Evolutionary conservation across 2,797 vertebrate genomes (phyloP).

Genomic region (Oreortyx pictus): DNA sequence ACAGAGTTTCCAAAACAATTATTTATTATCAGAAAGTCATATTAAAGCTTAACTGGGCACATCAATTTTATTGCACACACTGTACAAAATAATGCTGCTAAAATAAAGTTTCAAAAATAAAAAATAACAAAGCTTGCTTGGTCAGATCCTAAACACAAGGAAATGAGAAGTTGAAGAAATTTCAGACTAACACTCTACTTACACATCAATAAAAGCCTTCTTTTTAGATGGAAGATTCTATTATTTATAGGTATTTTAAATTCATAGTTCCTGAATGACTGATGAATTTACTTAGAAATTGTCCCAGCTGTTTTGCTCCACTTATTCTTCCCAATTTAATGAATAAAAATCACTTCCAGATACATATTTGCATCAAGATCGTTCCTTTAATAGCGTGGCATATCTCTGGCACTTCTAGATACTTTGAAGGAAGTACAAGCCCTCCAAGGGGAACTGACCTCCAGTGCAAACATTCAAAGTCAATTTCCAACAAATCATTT

Average conservation of each 20-base stretch:
- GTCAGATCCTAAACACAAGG: neutral
- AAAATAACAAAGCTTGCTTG: neutral
- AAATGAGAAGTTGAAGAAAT: constrained; percentile 43
- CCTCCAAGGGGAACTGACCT: constrained; percentile 83
- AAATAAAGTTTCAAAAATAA: constrained; percentile 9
- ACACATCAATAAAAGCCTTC: constrained; percentile 60
- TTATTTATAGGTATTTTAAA: constrained; percentile 73
- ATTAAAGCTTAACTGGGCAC: constrained; percentile 8
- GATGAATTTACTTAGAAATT: constrained; percentile 71
- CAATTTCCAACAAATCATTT: constrained; percentile 74
- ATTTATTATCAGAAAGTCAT: constrained; percentile 44
- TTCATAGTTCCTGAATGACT: constrained; percentile 65
- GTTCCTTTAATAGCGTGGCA: constrained; percentile 32
- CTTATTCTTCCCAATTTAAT: constrained; percentile 67
- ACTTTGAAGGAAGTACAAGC: constrained; percentile 17
- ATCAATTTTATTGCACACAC: constrained; percentile 15
- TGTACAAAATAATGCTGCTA: neutral
- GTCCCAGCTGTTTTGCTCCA: constrained; percentile 63
- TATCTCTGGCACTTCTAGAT: constrained; percentile 24
- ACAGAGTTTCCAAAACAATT: constrained; percentile 42
- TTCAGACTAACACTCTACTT: constrained; percentile 69
- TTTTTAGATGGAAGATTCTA: constrained; percentile 51
- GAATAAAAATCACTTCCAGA: constrained; percentile 53
- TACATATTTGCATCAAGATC: constrained; percentile 58
- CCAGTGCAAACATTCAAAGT: constrained; percentile 75